Percentiles rank a stretch among this genome's conserved stretches.
These are phyloP conservation scores for Eunapius fragilis DNA, from an alignment of 37 sponge, comb jelly and placozoan genomes.

Conservation along the genomic window DNA sequence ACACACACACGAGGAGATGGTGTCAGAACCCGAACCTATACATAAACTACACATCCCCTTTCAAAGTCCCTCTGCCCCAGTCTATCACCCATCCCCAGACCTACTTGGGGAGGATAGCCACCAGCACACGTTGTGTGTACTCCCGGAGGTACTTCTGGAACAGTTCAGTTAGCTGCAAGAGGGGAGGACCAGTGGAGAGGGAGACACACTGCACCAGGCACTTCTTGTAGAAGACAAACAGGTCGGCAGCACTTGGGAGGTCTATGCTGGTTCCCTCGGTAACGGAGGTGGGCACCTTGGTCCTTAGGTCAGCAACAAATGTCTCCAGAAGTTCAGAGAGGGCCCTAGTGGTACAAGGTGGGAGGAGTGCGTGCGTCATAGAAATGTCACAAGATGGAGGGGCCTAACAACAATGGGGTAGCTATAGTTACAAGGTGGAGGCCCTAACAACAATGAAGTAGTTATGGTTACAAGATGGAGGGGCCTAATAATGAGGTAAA, in stretches of 20 bases:
- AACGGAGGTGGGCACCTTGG: conserved; percentile 45
- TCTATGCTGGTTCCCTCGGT: conserved; percentile 54
- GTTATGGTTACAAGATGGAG: too few relatives aligned
- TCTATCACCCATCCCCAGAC: not conserved
- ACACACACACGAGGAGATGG: too few relatives aligned
- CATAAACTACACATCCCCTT: too few relatives aligned
- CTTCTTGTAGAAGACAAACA: conserved; percentile 99
- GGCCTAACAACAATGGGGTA: too few relatives aligned
- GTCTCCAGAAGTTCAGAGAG: conserved; percentile 85
- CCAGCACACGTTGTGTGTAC: conserved; percentile 70
- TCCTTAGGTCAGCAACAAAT: conserved; percentile 74
- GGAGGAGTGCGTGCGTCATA: too few relatives aligned
- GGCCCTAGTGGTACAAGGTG: too few relatives aligned
- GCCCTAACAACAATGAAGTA: too few relatives aligned
- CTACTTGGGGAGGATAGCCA: not conserved
- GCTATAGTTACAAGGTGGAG: too few relatives aligned
- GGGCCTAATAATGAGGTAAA: too few relatives aligned
- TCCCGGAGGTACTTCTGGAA: conserved; percentile 92
- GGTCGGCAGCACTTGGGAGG: conserved; percentile 92
- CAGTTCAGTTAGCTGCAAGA: conserved; percentile 82
- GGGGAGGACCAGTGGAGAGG: conserved; percentile 88
- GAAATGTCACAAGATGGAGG: too few relatives aligned
- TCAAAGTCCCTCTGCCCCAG: too few relatives aligned
- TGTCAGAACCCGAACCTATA: too few relatives aligned
- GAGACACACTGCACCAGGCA: conserved; percentile 97